A percentile compares a stretch with the other conserved stretches of the same genome.
Evolutionary conservation across 2,888 invertebrate species (phyloP).

Genomic region (Drosophila multiciliata): DNA sequence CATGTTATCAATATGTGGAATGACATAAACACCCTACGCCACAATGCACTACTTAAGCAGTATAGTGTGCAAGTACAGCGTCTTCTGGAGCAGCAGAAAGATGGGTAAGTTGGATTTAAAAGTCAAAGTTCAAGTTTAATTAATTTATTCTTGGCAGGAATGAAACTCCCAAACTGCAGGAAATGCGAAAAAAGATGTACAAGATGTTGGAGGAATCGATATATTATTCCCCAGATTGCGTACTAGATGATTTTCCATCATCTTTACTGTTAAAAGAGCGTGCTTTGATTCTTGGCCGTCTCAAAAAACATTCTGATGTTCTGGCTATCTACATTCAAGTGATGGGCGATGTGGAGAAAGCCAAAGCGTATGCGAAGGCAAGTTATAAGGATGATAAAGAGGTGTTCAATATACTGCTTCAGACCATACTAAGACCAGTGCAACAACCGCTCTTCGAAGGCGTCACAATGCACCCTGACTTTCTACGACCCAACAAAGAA

Average conservation of each 20-base stretch:
- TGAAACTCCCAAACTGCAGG: constrained; percentile 71
- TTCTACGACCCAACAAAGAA: constrained; percentile 90
- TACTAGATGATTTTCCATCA: constrained; percentile 93
- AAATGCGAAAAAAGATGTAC: constrained; percentile 87
- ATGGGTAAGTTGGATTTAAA: constrained; percentile 39
- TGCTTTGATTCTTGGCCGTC: constrained; percentile 95
- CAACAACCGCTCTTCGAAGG: constrained; percentile 82
- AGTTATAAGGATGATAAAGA: constrained; percentile 86
- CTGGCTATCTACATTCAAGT: constrained; percentile 96
- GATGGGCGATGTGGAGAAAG: constrained; percentile 92
- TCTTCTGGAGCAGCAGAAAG: constrained; percentile 74
- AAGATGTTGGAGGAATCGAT: constrained; percentile 92
- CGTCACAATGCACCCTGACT: constrained; percentile 86
- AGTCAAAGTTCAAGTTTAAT: not conserved
- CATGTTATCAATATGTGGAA: constrained; percentile 96
- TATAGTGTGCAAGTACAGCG: constrained; percentile 91
- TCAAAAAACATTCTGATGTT: constrained; percentile 96
- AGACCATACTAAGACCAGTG: constrained; percentile 86
- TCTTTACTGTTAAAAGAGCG: constrained; percentile 95
- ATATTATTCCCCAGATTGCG: constrained; percentile 93
- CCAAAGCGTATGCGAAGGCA: constrained; percentile 93
- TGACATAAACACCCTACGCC: constrained; percentile 93
- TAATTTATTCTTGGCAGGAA: constrained; percentile 29
- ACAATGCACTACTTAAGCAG: constrained; percentile 95
- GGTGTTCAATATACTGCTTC: constrained; percentile 81